A percentile compares a stretch with the other conserved stretches of the same genome.
Evolutionary conservation across 1,140 invertebrate genomes (phyloP).

Genomic region (honey bee (Apis mellifera)): Amel_HAv3.1 CM009943.2:9494001-9494500

Average conservation of each 20-base stretch:
- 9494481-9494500: slow-evolving; percentile 49
- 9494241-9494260: slow-evolving; percentile 2
- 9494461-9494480: slow-evolving; percentile 23
- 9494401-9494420: slow-evolving; percentile 42
- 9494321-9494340: not conserved
- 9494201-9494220: not conserved
- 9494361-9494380: not conserved
- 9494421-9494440: slow-evolving; percentile 52
- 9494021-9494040: too few relatives aligned
- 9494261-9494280: not conserved
- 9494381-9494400: slow-evolving; percentile 40
- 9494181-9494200: not conserved
- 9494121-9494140: not conserved
- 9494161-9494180: not conserved
- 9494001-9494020: not conserved
- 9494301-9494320: not conserved
- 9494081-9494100: too few relatives aligned
- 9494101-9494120: not conserved
- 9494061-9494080: not conserved
- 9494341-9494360: not conserved
- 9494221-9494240: not conserved
- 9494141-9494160: not conserved
- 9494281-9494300: not conserved
- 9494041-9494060: not conserved
- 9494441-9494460: slow-evolving; percentile 28